phyloP scores from a whole-genome alignment of 2,113 vertebrate genomes.

The Mystacornis crossleyi region DNA sequence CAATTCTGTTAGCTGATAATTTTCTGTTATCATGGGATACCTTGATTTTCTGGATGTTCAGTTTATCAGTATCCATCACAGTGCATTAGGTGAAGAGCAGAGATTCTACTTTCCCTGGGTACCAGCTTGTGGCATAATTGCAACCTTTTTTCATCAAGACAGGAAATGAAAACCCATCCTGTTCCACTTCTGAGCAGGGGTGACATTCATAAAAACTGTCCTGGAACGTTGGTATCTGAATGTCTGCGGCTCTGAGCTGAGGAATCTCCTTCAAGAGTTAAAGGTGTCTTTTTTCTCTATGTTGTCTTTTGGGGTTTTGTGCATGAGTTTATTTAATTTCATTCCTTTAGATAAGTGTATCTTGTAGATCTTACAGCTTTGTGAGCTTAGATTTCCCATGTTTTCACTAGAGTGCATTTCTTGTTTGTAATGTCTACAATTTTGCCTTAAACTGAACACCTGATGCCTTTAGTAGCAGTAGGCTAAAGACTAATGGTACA shows the following conservation, averaged over 20 bases:
- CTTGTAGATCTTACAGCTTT: not conserved
- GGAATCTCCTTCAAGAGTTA: not conserved
- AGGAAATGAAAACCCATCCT: not conserved
- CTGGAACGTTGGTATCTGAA: not conserved
- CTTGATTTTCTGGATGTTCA: not conserved
- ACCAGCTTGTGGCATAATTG: not conserved
- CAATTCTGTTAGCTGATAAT: not conserved
- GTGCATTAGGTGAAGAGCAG: not conserved
- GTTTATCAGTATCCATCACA: not conserved
- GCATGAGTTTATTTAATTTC: not conserved
- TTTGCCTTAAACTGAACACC: not conserved
- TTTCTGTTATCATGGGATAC: not conserved
- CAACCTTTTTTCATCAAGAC: not conserved
- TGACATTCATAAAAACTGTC: not conserved
- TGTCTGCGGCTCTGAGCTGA: not conserved
- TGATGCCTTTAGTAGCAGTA: not conserved
- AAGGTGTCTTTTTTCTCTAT: not conserved
- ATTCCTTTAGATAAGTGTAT: not conserved
- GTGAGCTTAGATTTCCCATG: not conserved
- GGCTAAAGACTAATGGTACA: not conserved
- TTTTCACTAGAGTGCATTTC: not conserved
- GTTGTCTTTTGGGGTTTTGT: not conserved
- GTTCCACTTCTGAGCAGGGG: not conserved
- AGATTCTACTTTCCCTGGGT: not conserved
- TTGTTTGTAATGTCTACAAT: not conserved